A percentile compares a stretch with the other conserved stretches of the same genome.
These are phyloP conservation scores for Lineus longissimus DNA, from an alignment of 1,140 invertebrate species.

Conservation along the genomic window DNA sequence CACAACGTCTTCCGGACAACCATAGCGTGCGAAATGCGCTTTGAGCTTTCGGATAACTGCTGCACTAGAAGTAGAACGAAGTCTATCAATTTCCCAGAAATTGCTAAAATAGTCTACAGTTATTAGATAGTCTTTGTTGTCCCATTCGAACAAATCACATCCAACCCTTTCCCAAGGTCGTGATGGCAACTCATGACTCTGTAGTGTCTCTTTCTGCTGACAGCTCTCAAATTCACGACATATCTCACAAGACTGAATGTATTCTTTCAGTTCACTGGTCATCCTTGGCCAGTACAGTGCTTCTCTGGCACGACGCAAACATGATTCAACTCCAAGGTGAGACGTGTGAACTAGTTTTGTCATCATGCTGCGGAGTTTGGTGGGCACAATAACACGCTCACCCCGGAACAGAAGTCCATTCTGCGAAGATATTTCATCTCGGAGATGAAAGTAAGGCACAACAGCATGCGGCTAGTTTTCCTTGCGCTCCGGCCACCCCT, in stretches of 20 bases:
- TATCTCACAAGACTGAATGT: slow-evolving; percentile 2
- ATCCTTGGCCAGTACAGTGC: slow-evolving; percentile 17
- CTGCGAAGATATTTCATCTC: slow-evolving; percentile 5
- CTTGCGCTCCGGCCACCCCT: neutral
- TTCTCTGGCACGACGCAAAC: slow-evolving; percentile 9
- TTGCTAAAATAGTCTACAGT: slow-evolving; percentile 24
- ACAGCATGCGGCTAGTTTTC: neutral
- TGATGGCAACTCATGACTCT: slow-evolving; percentile 11
- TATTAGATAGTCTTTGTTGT: slow-evolving; percentile 21
- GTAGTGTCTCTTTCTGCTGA: slow-evolving; percentile 16
- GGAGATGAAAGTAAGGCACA: neutral
- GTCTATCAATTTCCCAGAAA: slow-evolving; percentile 19
- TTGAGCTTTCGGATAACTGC: slow-evolving; percentile 8
- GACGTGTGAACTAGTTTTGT: slow-evolving; percentile 9
- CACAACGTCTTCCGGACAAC: slow-evolving; percentile 8
- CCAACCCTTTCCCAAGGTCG: slow-evolving; percentile 16
- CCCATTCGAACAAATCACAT: slow-evolving; percentile 21
- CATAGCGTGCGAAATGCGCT: slow-evolving; percentile 12
- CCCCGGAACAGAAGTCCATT: slow-evolving; percentile 19
- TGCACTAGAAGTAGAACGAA: slow-evolving; percentile 4
- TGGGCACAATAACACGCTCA: slow-evolving; percentile 17
- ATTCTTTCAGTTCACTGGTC: slow-evolving; percentile 10
- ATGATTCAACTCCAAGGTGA: slow-evolving; percentile 15
- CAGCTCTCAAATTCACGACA: slow-evolving; percentile 17
- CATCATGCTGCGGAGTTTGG: slow-evolving; percentile 12